Base-by-base conservation (phyloP, 1,140 invertebrate genomes). In the Ylistrum balloti region DNA sequence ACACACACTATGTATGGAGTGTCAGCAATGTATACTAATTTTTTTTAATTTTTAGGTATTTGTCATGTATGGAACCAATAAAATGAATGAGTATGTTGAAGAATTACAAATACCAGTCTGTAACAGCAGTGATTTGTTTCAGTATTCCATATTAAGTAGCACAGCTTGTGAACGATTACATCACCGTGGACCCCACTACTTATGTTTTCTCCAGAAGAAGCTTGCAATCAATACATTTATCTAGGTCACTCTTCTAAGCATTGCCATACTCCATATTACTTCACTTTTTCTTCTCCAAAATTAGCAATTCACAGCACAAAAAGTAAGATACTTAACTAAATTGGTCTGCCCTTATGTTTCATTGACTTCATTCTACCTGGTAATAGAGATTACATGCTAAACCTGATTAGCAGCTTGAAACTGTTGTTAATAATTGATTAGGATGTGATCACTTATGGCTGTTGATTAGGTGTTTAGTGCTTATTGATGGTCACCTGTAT, bases 171-270 rank as follows among this genome's bases (percentile, higher is more conserved):
- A 17, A 74, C 28, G 56, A 74, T 74, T 74, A 74, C 56, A n/a
- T 74, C 56, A 74, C n/a, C 13, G 56, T 74, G 56, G 22, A 74
- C n/a, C 45, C 56, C 56, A 28, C 22, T 17, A 74, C 22, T 7
- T 74, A 28, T 74, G 22, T 74, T 74, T 74, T 74, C 56, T 74
- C 35, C n/a, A 74, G 56, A 74, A 74, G 56, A 74, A 74, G n/a
- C 56, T 74, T 74, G n/a, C 13, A 28, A 74, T 74, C 56, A 74
- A 74, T 74, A 74, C 56, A 9, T 45, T 17, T 74, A n/a, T 74
- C 56, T 74, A 28, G 56, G 56, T 28, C 56, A n/a, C 56, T 28
- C 56, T 74, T 28, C 56, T 74, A 0, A 74, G 56, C n/a, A n/a
- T 74, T 74, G 11, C 5, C 56, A 28, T 74, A n/a, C 56, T 28